Base-by-base conservation (phyloP, 2,888 invertebrate species). In the Julus scandinavius region DNA sequence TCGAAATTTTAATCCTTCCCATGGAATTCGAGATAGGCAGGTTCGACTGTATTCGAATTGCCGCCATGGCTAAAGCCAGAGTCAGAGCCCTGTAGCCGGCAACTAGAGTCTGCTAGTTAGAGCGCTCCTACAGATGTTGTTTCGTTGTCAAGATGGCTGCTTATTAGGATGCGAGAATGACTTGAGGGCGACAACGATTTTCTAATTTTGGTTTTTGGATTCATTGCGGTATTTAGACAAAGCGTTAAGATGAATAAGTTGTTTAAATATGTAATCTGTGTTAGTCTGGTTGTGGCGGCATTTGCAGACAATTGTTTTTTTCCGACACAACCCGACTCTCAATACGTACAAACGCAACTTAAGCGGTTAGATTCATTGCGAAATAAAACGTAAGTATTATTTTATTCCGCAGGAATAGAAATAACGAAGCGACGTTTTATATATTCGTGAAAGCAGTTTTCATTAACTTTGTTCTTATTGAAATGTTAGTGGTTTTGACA, bases 331-430 rank as follows among this genome's bases (percentile, higher is more conserved):
- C 0, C 15, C 15, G 58, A 17, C n/a, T 1, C n/a, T n/a, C 6
- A 17, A 63, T 15, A 63, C 17, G n/a, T 63, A 63, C 58, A 63
- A 63, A 2, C 15, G n/a, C 58, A 63, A n/a, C 58, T 63, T n/a
- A 17, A 63, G 58, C 58, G 58, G 58, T n/a, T 63, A n/a, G 58
- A 63, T 63, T n/a, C 58, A 2, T n/a, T 63, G 6, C 58, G 58
- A 63, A 63, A n/a, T n/a, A n/a, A n/a, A n/a, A 63, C 58, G 58
- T 63, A 63, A 63, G 58, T n/a, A n/a, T n/a, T 63, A 5, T 63
- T 45, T 45, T 45, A n/a, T 15, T 11, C 54, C 11, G 54, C 45
- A 7, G 45, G 45, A 45, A 45, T 45, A 45, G 7, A 45, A 45
- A 45, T 45, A 54, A 50, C 50, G 50, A 54, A 17, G 1, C 29